These are phyloP conservation scores for Chloroclystis v-ata DNA, from an alignment of 2,888 invertebrate genomes.

Conservation along the genomic window DNA sequence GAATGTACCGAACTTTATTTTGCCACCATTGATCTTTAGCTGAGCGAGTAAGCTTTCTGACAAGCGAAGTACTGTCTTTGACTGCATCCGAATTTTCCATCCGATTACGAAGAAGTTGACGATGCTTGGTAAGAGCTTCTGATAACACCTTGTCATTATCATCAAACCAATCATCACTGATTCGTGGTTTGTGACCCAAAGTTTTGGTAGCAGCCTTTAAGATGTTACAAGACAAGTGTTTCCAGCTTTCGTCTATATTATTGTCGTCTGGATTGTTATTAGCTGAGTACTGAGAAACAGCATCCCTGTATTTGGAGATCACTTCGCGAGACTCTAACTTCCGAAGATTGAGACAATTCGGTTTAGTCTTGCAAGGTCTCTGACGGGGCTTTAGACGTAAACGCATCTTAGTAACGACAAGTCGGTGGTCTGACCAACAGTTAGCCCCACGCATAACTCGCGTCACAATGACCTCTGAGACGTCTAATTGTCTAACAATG, in stretches of 20 bases:
- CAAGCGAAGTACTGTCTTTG: neutral
- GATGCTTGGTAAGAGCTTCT: neutral
- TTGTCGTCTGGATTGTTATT: neutral
- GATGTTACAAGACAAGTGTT: neutral
- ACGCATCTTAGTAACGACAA: neutral
- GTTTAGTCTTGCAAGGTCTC: neutral
- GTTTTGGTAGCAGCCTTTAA: neutral
- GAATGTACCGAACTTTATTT: neutral
- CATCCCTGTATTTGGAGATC: neutral
- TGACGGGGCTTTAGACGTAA: neutral
- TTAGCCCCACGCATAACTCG: slow-evolving; percentile 1
- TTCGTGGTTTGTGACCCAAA: neutral
- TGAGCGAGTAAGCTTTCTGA: neutral
- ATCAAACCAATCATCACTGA: neutral
- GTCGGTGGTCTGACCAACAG: slow-evolving; percentile 3
- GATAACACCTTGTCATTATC: neutral
- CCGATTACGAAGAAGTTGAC: neutral
- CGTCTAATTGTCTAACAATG: neutral
- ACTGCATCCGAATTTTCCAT: neutral
- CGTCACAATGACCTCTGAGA: neutral
- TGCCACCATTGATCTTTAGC: slow-evolving; percentile 1
- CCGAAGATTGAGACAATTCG: neutral
- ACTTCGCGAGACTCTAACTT: neutral
- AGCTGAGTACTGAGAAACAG: neutral
- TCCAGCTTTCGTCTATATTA: neutral